A percentile compares a stretch with the other conserved stretches of the same genome.
Conservation (phyloP, 1,140 invertebrate species). For the Drosophila bocki region DNA sequence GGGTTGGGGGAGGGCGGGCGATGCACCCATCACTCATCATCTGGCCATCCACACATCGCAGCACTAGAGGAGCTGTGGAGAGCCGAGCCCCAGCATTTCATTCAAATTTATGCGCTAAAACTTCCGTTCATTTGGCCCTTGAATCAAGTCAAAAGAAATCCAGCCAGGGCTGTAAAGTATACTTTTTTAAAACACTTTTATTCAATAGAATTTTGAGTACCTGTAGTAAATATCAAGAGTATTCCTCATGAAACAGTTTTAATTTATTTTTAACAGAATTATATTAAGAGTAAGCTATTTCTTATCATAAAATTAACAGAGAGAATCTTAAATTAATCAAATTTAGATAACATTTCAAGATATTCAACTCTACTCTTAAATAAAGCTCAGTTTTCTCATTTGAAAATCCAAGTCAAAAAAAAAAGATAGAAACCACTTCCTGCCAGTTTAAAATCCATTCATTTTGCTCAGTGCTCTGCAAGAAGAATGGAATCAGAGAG, state of each 20-base stretch:
- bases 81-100: slow-evolving; percentile 50
- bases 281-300: too few relatives aligned
- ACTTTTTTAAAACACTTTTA: too few relatives aligned
- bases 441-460: background rate
- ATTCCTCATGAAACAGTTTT: too few relatives aligned
- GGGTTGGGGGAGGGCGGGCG: background rate
- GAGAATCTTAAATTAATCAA: background rate
- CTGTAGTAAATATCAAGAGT: too few relatives aligned
- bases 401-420: background rate
- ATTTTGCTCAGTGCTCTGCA: slow-evolving; percentile 16
- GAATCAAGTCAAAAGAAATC: slow-evolving; percentile 52
- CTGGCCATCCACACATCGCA: slow-evolving; percentile 49
- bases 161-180: background rate
- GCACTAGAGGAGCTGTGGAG: background rate
- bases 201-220: too few relatives aligned
- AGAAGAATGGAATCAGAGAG: slow-evolving; percentile 28
- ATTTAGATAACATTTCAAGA: background rate
- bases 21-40: slow-evolving; percentile 62
- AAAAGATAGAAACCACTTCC: background rate
- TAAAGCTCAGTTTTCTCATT: too few relatives aligned
- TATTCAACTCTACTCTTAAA: background rate
- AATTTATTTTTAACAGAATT: too few relatives aligned
- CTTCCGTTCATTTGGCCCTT: slow-evolving; percentile 71
- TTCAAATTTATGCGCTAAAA: slow-evolving; percentile 81
- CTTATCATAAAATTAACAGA: too few relatives aligned